Evolutionary conservation across 2,888 invertebrate genomes (phyloP), one percentile per base, ranked within the genome.

Genomic region (Harpalus rufipes): DNA sequence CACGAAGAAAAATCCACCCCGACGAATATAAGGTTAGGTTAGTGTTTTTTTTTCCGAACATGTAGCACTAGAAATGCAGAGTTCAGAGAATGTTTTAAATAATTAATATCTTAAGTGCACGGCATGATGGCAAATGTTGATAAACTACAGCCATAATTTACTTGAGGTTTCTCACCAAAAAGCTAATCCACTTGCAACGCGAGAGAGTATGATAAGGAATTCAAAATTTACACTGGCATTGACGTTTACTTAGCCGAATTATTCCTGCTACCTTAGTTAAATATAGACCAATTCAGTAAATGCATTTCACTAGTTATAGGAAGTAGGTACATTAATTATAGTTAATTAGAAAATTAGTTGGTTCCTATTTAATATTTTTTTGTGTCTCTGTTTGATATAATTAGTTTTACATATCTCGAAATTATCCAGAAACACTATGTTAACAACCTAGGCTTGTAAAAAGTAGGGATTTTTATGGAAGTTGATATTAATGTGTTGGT

Each of bases 91-190:
- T 61, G 32, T 61, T 80, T 80, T 80, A 80, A 79, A 80, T 80
- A 80, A 80, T 80, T 80, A 80, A 80, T 80, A 80, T 80, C 79
- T 58, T 80, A 80, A 80, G 79, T 80, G 79, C 79, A 59, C 59
- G 61, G 74, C 8, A 74, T 51, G 74, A 14, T 7, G 32, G 41
- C 79, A 80, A 61, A 58, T 80, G 79, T 61, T 80, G 79, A 80
- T 80, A 80, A 80, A 80, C 79, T 80, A 61, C 79, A 80, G 61
- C 79, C 79, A 80, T 80, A 80, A 80, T 80, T 80, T 41, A 80
- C 79, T 79, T 79, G 79, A 18, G 74, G 74, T 74, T 74, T 14
- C 16, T 10, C 44, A 74, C 44, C 74, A 74, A 74, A 74, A 51
- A 74, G 44, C 44, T 44, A 74, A 74, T 74, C 56, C 56, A 74